These are phyloP conservation scores for Morus bassanus DNA, from an alignment of 2,797 vertebrate species.

Conservation along the genomic window DNA sequence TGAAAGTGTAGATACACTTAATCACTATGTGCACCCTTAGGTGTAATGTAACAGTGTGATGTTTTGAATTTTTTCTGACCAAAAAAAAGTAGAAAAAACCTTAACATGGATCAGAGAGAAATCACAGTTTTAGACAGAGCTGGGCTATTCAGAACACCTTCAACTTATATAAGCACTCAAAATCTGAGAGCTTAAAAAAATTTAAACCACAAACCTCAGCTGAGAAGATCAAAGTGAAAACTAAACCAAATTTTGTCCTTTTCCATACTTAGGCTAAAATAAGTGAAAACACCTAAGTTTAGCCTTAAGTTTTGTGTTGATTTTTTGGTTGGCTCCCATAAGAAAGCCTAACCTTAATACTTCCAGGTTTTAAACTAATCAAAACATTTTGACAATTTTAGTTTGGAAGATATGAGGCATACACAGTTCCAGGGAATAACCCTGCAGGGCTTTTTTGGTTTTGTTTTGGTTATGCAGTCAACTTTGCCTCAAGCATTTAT, in stretches of 20 bases:
- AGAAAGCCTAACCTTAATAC: background rate
- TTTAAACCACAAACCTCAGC: background rate
- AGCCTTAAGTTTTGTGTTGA: background rate
- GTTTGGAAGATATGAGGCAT: slow-evolving; percentile 37
- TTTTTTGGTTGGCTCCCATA: background rate
- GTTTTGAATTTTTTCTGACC: background rate
- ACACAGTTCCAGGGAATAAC: background rate
- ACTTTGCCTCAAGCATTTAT: background rate
- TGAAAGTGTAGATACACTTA: background rate
- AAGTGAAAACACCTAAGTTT: background rate
- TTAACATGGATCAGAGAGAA: background rate
- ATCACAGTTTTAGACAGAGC: background rate
- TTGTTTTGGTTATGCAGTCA: background rate
- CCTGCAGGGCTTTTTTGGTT: background rate
- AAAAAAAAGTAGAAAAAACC: background rate
- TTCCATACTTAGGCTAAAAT: background rate
- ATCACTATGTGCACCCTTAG: background rate
- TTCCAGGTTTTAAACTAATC: slow-evolving; percentile 9
- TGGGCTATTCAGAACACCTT: background rate
- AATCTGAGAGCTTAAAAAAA: background rate
- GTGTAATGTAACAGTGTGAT: background rate
- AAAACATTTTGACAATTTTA: background rate
- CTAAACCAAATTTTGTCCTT: background rate
- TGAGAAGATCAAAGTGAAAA: background rate
- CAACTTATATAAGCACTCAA: background rate